phyloP scores from a whole-genome alignment of 53 echinoderm and acorn worm species.

The Actinopyga echinites region DNA sequence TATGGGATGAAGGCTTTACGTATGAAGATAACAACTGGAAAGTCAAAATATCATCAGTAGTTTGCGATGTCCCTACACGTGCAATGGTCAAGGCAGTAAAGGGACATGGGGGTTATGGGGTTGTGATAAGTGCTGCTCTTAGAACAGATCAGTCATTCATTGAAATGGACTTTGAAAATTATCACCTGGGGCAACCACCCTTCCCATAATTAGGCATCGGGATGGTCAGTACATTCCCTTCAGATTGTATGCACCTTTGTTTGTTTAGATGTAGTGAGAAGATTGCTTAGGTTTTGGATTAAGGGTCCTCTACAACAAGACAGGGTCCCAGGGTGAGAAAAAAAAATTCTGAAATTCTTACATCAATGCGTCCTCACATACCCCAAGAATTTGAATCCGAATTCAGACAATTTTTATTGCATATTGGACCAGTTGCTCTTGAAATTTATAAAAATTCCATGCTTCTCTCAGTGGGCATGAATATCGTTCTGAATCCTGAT shows the following conservation, averaged over 20 bases:
- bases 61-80: slow-evolving; percentile 46
- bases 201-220: not conserved
- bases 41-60: slow-evolving; percentile 25
- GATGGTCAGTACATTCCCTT: not conserved
- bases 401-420: slow-evolving; percentile 29
- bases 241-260: slow-evolving; percentile 23
- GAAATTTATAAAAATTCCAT: not conserved
- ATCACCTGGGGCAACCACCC: not conserved
- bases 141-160: not conserved
- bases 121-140: not conserved
- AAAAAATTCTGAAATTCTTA: not conserved
- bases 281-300: not conserved
- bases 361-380: not conserved
- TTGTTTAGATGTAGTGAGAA: slow-evolving; percentile 18
- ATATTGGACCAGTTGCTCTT: slow-evolving; percentile 33
- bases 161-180: not conserved
- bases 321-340: not conserved
- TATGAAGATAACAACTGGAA: slow-evolving; percentile 20
- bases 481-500: slow-evolving; percentile 11
- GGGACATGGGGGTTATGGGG: slow-evolving; percentile 44
- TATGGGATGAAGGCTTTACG: slow-evolving; percentile 34
- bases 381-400: slow-evolving; percentile 45
- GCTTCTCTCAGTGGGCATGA: not conserved
- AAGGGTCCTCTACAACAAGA: slow-evolving; percentile 12
- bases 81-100: slow-evolving; percentile 45